phyloP scores from a whole-genome alignment of 2,113 vertebrate genomes.

The Tachysurus fulvidraco region DNA sequence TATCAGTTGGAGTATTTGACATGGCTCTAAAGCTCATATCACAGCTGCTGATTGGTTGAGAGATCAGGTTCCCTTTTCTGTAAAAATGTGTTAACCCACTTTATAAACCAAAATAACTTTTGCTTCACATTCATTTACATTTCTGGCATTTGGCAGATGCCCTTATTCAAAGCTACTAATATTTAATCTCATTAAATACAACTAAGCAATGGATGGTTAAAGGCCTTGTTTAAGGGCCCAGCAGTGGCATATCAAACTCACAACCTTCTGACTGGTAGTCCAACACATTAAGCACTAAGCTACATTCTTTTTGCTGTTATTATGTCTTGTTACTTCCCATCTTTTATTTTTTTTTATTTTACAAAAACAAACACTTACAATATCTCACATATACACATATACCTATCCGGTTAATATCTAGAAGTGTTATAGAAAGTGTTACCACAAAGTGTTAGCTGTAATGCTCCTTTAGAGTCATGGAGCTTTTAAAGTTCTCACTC shows the following conservation, averaged over 20 bases:
- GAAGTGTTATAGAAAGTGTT: slow-evolving; percentile 13
- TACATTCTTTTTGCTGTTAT: too few species aligned
- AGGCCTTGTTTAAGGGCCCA: too few species aligned
- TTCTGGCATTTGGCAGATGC: too few species aligned
- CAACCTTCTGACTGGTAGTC: too few species aligned
- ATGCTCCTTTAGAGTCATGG: neutral
- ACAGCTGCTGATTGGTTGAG: neutral
- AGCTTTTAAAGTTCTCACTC: slow-evolving; percentile 30
- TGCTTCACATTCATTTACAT: neutral
- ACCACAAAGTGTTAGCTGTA: slow-evolving; percentile 1
- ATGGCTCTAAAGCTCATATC: neutral
- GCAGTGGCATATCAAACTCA: too few species aligned
- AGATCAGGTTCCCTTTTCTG: neutral
- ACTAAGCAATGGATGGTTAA: too few species aligned
- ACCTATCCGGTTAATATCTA: neutral
- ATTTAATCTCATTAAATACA: too few species aligned
- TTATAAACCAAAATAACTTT: neutral
- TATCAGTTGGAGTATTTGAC: neutral
- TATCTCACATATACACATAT: neutral
- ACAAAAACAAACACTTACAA: neutral
- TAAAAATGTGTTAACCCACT: neutral
- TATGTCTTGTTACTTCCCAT: neutral
- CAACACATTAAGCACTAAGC: too few species aligned
- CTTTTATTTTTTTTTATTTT: neutral
- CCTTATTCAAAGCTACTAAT: too few species aligned